These are phyloP conservation scores for Cyanocitta stelleri DNA, from an alignment of 2,113 vertebrate species.

Conservation along the genomic window DNA sequence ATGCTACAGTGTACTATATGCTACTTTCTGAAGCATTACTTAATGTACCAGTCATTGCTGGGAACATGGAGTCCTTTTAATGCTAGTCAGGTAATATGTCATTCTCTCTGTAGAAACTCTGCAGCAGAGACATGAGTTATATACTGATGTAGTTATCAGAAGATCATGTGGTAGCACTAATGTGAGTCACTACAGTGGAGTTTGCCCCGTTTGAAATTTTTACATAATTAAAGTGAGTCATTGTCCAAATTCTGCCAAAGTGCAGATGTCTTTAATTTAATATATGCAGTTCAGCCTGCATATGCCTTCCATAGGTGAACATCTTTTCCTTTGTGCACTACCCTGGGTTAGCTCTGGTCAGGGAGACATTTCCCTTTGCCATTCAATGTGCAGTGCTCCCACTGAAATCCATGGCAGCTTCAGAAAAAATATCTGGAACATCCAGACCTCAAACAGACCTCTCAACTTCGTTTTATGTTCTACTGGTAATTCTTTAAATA, in stretches of 20 bases:
- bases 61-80: conserved; percentile 64
- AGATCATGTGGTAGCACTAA: conserved; percentile 56
- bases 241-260: conserved; percentile 64
- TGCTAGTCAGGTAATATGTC: conserved; percentile 65
- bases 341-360: background rate
- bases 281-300: background rate
- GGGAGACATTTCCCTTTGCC: background rate
- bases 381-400: background rate
- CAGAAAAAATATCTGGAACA: conserved; percentile 3
- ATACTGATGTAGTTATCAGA: conserved; percentile 69
- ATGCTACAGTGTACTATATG: conserved; percentile 25
- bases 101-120: conserved; percentile 55
- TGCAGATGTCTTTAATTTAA: conserved; percentile 53
- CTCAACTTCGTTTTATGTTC: background rate
- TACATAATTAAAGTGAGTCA: conserved; percentile 65
- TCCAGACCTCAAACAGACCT: background rate
- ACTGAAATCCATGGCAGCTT: background rate
- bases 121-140: conserved; percentile 61
- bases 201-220: conserved; percentile 45
- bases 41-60: conserved; percentile 63
- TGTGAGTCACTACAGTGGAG: conserved; percentile 49
- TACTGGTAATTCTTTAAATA: conserved; percentile 14
- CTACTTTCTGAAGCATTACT: conserved; percentile 58
- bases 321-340: background rate
- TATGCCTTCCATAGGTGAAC: background rate